phyloP scores from a whole-genome alignment of 2,113 vertebrate genomes.

The Aptenodytes forsteri region DNA sequence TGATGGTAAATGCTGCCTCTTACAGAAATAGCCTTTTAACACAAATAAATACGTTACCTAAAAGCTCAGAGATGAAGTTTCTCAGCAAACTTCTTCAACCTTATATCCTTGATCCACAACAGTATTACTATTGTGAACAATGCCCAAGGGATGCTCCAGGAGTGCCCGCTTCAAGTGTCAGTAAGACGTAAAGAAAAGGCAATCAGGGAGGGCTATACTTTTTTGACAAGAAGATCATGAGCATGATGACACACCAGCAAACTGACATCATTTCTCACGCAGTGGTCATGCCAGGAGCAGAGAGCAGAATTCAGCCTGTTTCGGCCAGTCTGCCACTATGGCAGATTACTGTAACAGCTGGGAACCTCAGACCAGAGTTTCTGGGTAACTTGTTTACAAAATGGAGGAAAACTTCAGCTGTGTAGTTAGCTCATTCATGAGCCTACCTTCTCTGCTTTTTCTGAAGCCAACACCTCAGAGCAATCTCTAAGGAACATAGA shows the following conservation, averaged over 20 bases:
- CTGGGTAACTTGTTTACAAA: neutral
- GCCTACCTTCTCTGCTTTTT: neutral
- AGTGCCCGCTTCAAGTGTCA: neutral
- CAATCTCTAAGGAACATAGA: neutral
- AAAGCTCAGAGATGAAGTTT: neutral
- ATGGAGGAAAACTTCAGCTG: neutral
- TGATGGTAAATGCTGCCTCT: neutral
- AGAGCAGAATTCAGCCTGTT: neutral
- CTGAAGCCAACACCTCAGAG: neutral
- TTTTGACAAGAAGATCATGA: neutral
- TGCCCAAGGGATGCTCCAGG: neutral
- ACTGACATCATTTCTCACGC: neutral
- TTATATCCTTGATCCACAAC: neutral
- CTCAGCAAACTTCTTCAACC: neutral
- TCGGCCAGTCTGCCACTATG: accelerated
- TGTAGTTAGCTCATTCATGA: accelerated
- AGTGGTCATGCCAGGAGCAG: accelerated
- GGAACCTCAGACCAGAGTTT: neutral
- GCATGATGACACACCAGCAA: accelerated
- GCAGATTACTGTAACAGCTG: neutral
- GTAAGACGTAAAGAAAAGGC: neutral
- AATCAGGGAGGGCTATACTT: accelerated
- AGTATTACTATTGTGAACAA: neutral
- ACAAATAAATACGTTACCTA: neutral
- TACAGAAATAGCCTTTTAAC: neutral